Evolutionary conservation across 1,140 invertebrate species (phyloP), one percentile per base, ranked within the genome.

Genomic region (Argopecten irradians): DNA sequence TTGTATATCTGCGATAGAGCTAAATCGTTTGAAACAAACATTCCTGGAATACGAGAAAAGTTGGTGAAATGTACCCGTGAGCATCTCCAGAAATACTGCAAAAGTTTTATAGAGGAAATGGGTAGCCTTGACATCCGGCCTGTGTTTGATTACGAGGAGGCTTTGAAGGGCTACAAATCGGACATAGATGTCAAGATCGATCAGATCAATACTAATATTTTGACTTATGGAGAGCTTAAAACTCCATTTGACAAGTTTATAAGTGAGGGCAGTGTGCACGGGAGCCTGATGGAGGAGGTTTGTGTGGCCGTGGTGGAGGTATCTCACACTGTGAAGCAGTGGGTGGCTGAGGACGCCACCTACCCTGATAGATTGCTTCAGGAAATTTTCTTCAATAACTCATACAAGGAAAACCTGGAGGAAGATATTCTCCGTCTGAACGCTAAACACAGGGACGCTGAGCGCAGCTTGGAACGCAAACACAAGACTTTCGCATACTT

Each of bases 161-260:
- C 86, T 11, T 91, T 93, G 35, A 86, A 90, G 33, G 86, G 86
- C 19, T 89, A 92, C 82, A 91, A 90, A 46, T 83, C 83, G 16
- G 93, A 92, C 33, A 91, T 93, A 32, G 92, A 92, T 34, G 83
- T 84, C 2, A 93, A 91, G 82, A 90, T 93, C 14, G 89, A 90
- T 34, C 82, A 86, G 28, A 90, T 93, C 14, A 92, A 93, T 39
- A 88, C 90, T 28, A 91, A 89, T 90, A 92, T 93, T 82, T 36
- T 93, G 34, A 88, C 88, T 84, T 93, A 93, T 82, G 92, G 92
- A 33, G 92, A 93, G 87, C 86, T 91, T 19, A 92, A 92, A 86
- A 90, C 88, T 0, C 91, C 93, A 8, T 93, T 93, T 34, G 87
- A 90, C 46, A 91, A 89, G 28, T 93, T 93, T 39, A 85, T 93